phyloP scores from a whole-genome alignment of 2,113 vertebrate genomes.

The Gadus chalcogrammus region DNA sequence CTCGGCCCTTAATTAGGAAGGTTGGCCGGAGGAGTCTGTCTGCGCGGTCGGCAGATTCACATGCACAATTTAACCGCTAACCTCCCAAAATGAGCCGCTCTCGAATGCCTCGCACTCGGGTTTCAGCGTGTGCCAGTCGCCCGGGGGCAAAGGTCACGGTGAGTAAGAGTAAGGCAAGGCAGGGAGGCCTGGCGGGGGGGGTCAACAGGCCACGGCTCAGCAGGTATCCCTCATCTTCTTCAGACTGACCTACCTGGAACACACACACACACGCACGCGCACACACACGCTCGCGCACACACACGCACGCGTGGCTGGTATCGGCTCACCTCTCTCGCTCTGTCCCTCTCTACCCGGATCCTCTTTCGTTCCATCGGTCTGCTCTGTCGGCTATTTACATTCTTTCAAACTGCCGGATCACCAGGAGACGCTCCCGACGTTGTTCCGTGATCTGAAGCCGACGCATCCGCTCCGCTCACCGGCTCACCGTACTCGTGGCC shows the following conservation, averaged over 20 bases:
- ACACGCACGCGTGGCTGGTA: neutral
- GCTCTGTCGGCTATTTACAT: neutral
- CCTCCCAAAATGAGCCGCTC: constrained; percentile 71
- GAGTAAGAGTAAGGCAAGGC: constrained; percentile 51
- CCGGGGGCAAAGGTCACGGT: constrained; percentile 55
- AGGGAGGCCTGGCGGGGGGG: neutral
- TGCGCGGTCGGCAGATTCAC: constrained; percentile 69
- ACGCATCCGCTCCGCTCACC: constrained; percentile 51
- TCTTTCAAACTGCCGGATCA: neutral
- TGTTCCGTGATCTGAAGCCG: constrained; percentile 25
- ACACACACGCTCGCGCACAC: too few species aligned
- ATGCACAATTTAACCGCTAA: constrained; percentile 80
- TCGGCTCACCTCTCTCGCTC: neutral
- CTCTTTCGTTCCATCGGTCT: too few species aligned
- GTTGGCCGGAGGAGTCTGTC: constrained; percentile 59
- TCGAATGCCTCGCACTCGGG: constrained; percentile 69
- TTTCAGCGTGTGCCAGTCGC: constrained; percentile 63
- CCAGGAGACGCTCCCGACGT: constrained; percentile 8
- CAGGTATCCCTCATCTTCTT: too few species aligned
- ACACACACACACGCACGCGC: too few species aligned
- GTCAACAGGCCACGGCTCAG: neutral
- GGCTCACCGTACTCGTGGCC: constrained; percentile 58
- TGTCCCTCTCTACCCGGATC: neutral
- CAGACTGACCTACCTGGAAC: too few species aligned
- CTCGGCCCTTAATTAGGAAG: constrained; percentile 74